These are phyloP conservation scores for Conchocele bisecta DNA, from an alignment of 2,888 invertebrate genomes.

Conservation along the genomic window DNA sequence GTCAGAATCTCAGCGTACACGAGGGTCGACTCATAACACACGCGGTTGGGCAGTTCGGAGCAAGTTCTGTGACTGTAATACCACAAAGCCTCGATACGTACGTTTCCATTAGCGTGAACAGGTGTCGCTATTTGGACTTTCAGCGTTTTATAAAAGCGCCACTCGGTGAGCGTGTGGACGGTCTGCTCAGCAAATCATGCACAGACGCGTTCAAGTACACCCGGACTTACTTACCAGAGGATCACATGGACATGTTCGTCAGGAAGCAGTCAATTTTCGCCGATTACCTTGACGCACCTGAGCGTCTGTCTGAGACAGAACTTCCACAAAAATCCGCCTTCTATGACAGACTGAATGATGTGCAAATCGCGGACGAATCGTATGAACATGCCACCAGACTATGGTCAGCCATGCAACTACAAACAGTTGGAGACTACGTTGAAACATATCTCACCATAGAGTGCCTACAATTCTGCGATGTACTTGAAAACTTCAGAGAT, in stretches of 20 bases:
- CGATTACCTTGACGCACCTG: conserved; percentile 4
- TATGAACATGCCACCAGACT: background rate
- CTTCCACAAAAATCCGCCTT: background rate
- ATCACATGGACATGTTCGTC: background rate
- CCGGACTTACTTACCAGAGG: background rate
- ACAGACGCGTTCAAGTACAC: background rate
- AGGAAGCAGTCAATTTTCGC: background rate
- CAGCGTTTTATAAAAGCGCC: conserved; percentile 7
- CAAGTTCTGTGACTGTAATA: background rate
- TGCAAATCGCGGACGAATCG: background rate
- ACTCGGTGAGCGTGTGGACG: background rate
- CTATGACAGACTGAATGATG: background rate
- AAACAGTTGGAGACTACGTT: background rate
- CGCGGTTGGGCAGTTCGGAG: background rate
- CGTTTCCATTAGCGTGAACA: background rate
- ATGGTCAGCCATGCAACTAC: background rate
- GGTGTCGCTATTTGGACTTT: conserved; percentile 3
- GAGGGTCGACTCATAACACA: conserved; percentile 7
- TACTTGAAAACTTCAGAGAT: conserved; percentile 9
- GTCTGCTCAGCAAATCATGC: background rate
- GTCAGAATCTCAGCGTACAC: background rate
- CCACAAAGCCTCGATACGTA: conserved; percentile 10
- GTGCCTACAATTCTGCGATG: background rate
- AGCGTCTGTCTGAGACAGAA: background rate
- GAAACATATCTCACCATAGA: background rate